phyloP scores from a whole-genome alignment of 2,797 vertebrate genomes.

The Smutsia gigantea region DNA sequence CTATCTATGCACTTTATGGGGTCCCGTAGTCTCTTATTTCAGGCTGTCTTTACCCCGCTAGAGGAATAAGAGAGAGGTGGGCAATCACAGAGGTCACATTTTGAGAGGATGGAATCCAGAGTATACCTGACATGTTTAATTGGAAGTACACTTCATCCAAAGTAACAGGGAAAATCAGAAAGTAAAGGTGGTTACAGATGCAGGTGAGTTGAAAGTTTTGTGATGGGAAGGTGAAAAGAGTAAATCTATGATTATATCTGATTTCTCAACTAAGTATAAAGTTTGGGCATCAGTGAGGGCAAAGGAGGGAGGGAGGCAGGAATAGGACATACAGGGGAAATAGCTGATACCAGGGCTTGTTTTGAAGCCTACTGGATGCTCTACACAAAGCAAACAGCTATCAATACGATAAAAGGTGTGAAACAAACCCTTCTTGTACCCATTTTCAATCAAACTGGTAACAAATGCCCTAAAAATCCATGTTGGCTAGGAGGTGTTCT shows the following conservation, averaged over 20 bases:
- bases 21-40: background rate
- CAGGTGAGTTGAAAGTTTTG: constrained; percentile 21
- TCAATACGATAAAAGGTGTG: background rate
- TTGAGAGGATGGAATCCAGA: background rate
- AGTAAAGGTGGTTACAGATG: background rate
- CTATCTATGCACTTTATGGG: background rate
- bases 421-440: background rate
- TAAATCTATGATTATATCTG: background rate
- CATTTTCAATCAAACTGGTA: background rate
- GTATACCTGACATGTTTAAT: background rate
- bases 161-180: background rate
- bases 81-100: background rate
- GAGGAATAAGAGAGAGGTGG: background rate
- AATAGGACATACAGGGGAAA: background rate
- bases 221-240: background rate
- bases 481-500: background rate
- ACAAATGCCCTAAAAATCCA: background rate
- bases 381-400: background rate
- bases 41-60: background rate
- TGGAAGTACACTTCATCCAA: background rate
- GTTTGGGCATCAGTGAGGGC: background rate
- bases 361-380: background rate
- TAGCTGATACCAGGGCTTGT: background rate
- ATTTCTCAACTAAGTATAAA: background rate
- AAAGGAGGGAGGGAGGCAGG: background rate